Evolutionary conservation across 2,888 invertebrate species (phyloP).

Genomic region (Macaria notata): DNA sequence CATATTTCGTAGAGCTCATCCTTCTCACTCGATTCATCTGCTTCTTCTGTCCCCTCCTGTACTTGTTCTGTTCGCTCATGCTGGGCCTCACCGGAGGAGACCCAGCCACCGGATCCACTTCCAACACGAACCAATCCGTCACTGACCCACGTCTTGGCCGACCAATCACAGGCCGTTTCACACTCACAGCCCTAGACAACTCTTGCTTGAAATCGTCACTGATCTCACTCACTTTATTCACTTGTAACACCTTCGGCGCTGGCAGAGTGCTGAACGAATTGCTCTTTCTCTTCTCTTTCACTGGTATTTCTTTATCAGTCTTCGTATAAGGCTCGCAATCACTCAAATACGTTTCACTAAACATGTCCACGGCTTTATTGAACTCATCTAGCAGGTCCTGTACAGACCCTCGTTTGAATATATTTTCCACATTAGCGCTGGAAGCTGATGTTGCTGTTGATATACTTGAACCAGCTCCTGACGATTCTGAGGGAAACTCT

Average conservation of each 20-base stretch:
- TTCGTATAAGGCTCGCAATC: conserved; percentile 73
- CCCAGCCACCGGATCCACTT: conserved; percentile 48
- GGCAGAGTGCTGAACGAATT: conserved; percentile 63
- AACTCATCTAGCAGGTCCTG: conserved; percentile 67
- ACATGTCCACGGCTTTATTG: conserved; percentile 69
- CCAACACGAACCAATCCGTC: conserved; percentile 75
- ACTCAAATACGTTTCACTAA: conserved; percentile 71
- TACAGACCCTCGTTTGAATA: conserved; percentile 64
- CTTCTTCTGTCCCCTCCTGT: conserved; percentile 66
- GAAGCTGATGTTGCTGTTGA: conserved; percentile 65
- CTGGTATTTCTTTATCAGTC: conserved; percentile 39
- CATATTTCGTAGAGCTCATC: conserved; percentile 78
- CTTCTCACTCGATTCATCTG: conserved; percentile 63
- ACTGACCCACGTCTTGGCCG: conserved; percentile 65
- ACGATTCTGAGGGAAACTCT: conserved; percentile 58
- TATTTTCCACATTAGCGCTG: conserved; percentile 56
- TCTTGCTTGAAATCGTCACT: conserved; percentile 71
- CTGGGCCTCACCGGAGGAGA: conserved; percentile 21
- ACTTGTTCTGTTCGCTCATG: conserved; percentile 53
- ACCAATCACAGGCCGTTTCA: conserved; percentile 40
- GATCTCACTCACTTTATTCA: conserved; percentile 60
- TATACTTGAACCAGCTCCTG: conserved; percentile 53
- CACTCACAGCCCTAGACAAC: conserved; percentile 55
- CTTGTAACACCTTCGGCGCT: conserved; percentile 67
- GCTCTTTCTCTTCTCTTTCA: conserved; percentile 63